Evolutionary conservation across 2,797 vertebrate genomes (phyloP).

Genomic region (Xiphorhynchus erythropygius): DNA sequence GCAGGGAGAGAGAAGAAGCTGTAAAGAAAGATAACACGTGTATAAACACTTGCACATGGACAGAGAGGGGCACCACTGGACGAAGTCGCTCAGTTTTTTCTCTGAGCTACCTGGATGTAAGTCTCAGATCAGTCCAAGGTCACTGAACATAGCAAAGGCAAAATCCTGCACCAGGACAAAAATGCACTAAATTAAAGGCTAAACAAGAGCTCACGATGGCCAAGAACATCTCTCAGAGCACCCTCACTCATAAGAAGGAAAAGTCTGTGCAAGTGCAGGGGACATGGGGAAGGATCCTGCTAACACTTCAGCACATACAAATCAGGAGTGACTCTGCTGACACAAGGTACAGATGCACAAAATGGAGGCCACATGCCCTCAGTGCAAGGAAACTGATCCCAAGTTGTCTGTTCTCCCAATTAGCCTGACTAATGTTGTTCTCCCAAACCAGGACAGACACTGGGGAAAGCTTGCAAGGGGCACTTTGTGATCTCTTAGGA

Average conservation of each 20-base stretch:
- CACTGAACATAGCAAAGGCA: neutral
- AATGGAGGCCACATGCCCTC: rapidly evolving
- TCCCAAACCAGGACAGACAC: neutral
- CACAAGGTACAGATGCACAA: neutral
- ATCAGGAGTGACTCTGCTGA: neutral
- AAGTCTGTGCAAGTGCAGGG: rapidly evolving
- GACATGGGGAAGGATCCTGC: neutral
- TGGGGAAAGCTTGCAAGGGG: neutral
- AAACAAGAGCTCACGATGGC: neutral
- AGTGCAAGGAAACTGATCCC: neutral
- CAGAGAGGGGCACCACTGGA: neutral
- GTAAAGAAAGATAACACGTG: neutral
- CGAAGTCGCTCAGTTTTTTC: neutral
- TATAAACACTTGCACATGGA: neutral
- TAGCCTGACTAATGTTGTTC: neutral
- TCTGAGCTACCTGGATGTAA: neutral
- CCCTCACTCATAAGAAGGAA: neutral
- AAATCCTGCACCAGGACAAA: neutral
- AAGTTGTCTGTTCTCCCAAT: neutral
- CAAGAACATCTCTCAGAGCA: neutral
- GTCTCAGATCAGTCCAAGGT: neutral
- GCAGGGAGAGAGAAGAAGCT: neutral
- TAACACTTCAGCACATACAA: neutral
- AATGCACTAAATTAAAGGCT: neutral
- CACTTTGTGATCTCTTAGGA: neutral